These are phyloP conservation scores for Cheilosia vulpina DNA, from an alignment of 2,888 invertebrate genomes.

Conservation along the genomic window DNA sequence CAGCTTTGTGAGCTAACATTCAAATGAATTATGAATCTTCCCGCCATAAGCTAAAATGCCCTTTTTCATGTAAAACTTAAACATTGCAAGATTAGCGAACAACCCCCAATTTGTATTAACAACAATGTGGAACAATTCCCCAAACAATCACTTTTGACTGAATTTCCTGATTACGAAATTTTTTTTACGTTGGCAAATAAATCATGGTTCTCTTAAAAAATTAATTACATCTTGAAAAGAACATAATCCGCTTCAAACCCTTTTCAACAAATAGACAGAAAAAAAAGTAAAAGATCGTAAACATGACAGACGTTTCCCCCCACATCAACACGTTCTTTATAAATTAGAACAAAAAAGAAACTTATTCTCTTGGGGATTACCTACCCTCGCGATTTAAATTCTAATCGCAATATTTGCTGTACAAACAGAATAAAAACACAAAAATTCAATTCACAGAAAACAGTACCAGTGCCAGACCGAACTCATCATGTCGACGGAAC, in stretches of 20 bases:
- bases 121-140: background rate
- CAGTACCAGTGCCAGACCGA: slow-evolving; percentile 18
- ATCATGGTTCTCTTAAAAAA: slow-evolving; percentile 6
- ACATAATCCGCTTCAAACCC: slow-evolving; percentile 28
- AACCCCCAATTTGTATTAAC: background rate
- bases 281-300: slow-evolving; percentile 19
- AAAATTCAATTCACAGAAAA: background rate
- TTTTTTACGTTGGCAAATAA: slow-evolving; percentile 1
- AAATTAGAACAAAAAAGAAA: background rate
- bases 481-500: slow-evolving; percentile 37
- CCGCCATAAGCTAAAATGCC: too few relatives aligned
- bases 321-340: slow-evolving; percentile 13
- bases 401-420: slow-evolving; percentile 21
- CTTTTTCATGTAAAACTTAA: background rate
- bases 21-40: too few relatives aligned
- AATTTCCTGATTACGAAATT: background rate
- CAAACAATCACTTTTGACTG: background rate
- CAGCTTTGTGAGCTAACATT: too few relatives aligned
- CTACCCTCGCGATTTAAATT: slow-evolving; percentile 24
- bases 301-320: slow-evolving; percentile 6
- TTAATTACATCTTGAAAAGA: slow-evolving; percentile 38
- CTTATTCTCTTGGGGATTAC: slow-evolving; percentile 12
- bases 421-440: slow-evolving; percentile 5
- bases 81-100: background rate
- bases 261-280: slow-evolving; percentile 20